phyloP scores from a whole-genome alignment of 2,113 vertebrate genomes.

The Thymallus thymallus region DNA sequence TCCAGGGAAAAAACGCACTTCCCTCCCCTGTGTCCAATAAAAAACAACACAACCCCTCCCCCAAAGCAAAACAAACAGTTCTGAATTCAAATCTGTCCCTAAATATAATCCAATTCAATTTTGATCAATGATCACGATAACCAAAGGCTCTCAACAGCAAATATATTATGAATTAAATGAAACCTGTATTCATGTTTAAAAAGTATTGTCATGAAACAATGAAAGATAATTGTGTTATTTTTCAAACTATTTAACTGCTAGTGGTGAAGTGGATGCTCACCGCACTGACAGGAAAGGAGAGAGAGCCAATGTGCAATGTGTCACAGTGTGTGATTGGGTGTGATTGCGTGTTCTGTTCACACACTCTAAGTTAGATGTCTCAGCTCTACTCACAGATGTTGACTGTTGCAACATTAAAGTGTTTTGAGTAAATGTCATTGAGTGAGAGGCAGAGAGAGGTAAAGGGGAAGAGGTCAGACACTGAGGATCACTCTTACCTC shows the following conservation, averaged over 20 bases:
- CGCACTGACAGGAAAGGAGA: neutral
- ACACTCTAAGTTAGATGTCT: constrained; percentile 36
- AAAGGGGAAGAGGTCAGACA: constrained; percentile 1
- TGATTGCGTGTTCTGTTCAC: constrained; percentile 1
- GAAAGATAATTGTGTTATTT: neutral
- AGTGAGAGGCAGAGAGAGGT: neutral
- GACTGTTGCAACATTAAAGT: constrained; percentile 62
- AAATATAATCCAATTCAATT: neutral
- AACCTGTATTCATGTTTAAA: neutral
- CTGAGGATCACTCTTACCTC: neutral
- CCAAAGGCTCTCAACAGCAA: neutral
- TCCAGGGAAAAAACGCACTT: too few relatives aligned
- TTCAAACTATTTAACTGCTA: neutral
- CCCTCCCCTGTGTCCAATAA: too few relatives aligned
- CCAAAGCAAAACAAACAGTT: too few relatives aligned
- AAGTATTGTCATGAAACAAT: neutral
- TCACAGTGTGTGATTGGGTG: constrained; percentile 26
- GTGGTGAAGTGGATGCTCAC: neutral
- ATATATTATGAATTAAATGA: neutral
- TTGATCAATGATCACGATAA: neutral
- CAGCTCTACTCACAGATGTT: constrained; percentile 48
- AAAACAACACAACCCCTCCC: too few relatives aligned
- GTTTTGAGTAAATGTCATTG: constrained; percentile 62
- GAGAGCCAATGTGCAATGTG: neutral
- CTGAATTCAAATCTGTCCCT: too few relatives aligned